Conservation (phyloP, 2,797 vertebrate species). For the Acanthopagrus latus region DNA sequence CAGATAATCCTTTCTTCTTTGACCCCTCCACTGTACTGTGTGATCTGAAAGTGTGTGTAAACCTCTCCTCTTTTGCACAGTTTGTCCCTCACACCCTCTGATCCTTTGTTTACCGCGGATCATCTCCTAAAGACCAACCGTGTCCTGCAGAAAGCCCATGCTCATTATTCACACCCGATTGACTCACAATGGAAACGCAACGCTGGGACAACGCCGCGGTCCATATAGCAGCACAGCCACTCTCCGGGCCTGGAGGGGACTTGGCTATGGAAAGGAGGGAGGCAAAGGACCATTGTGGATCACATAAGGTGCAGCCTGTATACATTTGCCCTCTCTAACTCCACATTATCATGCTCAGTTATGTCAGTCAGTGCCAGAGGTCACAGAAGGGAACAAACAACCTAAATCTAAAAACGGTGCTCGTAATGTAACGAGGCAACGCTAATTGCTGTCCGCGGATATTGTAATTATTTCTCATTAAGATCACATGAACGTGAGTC, state of each 20-base stretch:
- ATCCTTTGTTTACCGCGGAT: conserved; percentile 69
- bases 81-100: conserved; percentile 54
- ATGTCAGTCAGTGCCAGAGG: conserved; percentile 14
- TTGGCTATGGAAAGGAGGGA: conserved; percentile 30
- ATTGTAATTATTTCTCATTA: conserved; percentile 1
- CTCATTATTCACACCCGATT: conserved; percentile 70
- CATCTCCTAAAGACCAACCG: conserved; percentile 60
- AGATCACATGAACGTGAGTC: not conserved
- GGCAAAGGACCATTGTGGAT: conserved; percentile 28
- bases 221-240: conserved; percentile 29
- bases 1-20: conserved; percentile 16
- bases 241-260: conserved; percentile 10
- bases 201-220: conserved; percentile 34
- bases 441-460: not conserved
- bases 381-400: conserved; percentile 1
- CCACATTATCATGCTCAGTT: not conserved
- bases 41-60: conserved; percentile 39
- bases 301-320: conserved; percentile 23
- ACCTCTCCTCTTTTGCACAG: conserved; percentile 15
- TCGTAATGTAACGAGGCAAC: too few relatives aligned
- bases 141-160: conserved; percentile 50
- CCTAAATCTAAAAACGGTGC: not conserved
- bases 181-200: conserved; percentile 68
- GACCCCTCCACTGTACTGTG: conserved; percentile 23
- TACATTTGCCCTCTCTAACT: not conserved